Evolutionary conservation across 2,113 vertebrate species (phyloP), one percentile per base, ranked within the genome.

Genomic region (Symphodus melops): DNA sequence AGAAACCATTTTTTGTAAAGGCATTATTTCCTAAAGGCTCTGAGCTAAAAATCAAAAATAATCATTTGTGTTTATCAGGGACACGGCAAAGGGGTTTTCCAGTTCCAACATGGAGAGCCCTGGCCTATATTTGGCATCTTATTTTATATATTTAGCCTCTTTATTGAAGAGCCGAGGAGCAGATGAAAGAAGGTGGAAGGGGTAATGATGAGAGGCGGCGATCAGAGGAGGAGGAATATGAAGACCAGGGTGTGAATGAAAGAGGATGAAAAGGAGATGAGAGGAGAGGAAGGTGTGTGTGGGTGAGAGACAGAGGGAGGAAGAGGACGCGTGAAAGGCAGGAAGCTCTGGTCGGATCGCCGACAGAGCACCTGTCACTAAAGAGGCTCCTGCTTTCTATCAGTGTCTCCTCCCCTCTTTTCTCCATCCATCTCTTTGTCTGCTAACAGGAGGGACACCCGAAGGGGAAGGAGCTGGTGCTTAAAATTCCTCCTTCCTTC

Each of bases 401-500:
- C 90, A 81, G 72, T 20, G 14, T 75, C 82, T 65, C 70, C 72
- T 68, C 77, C 74, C 70, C 74, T 55, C 21, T 44, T 81, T 68
- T 62, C 73, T 65, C 66, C 75, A 85, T 88, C 85, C 85, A 71
- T 84, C 83, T 85, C 81, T 83, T 89, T 89, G 82, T 89, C 85
- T 23, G 56, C 71, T 75, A 82, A 71, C 82, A 84, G 86, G 82
- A 88, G 74, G 84, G 85, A 87, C 79, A 82, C 75, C 81, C 83
- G 68, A 72, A 75, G 75, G 82, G 78, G 75, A 82, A 84, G 71
- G 86, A 86, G 83, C 46, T 72, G 70, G 82, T 84, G 88, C 89
- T 91, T 91, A 75, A 86, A 84, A 91, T 91, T 81, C 88, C 77
- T 80, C 83, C 85, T 89, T 92, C 92, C 91, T 91, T 93, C 92